Conservation (phyloP, 2,797 vertebrate genomes). For the Remorina albescens region DNA sequence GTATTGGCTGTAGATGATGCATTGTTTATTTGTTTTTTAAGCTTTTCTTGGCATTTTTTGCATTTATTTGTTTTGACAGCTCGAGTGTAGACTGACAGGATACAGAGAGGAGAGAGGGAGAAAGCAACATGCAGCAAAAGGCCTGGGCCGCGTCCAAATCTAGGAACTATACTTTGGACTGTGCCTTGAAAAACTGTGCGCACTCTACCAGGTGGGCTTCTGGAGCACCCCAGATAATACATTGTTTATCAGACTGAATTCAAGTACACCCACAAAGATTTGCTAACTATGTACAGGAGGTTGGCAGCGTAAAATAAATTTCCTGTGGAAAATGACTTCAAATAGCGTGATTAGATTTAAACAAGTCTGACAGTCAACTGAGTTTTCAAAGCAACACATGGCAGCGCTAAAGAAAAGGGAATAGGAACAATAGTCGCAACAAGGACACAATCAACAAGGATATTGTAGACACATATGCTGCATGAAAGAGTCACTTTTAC, state of each 20-base stretch:
- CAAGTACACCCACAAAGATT: neutral
- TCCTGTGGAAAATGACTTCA: neutral
- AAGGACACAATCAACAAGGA: neutral
- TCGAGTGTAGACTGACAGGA: too few species aligned
- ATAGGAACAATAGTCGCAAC: neutral
- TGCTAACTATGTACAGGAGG: neutral
- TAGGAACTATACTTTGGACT: too few species aligned
- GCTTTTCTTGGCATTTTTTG: too few species aligned
- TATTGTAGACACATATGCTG: neutral
- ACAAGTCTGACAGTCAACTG: neutral
- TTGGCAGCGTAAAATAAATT: neutral
- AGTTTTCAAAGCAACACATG: neutral
- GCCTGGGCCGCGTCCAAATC: too few species aligned
- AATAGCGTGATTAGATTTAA: neutral
- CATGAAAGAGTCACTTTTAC: neutral
- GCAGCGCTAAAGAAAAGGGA: neutral
- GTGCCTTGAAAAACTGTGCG: too few species aligned
- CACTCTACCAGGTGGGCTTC: too few species aligned
- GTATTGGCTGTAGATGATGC: conserved; percentile 9
- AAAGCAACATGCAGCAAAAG: too few species aligned
- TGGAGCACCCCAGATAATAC: too few species aligned
- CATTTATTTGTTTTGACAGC: too few species aligned
- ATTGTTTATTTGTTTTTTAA: neutral
- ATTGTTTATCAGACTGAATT: conserved; percentile 10
- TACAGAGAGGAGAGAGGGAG: too few species aligned